phyloP scores from a whole-genome alignment of 2,797 vertebrate genomes.

The Phalanger gymnotis region DNA sequence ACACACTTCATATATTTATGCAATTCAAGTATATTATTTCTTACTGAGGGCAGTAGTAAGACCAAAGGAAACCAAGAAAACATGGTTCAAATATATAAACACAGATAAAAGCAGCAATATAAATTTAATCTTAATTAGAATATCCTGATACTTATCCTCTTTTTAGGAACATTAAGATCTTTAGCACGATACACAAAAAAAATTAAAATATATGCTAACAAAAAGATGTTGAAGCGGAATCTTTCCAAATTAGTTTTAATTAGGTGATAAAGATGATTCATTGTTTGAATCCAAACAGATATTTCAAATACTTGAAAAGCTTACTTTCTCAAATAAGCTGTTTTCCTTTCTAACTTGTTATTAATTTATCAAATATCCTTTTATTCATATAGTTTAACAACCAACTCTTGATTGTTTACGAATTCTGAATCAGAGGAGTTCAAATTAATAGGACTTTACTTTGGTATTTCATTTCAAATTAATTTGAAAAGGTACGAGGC shows the following conservation, averaged over 20 bases:
- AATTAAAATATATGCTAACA: background rate
- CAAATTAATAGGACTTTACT: background rate
- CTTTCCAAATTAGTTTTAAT: background rate
- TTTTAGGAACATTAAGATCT: background rate
- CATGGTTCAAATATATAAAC: background rate
- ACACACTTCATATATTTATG: background rate
- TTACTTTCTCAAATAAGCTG: background rate
- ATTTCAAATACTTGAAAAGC: background rate
- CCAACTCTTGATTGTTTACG: background rate
- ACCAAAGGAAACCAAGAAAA: background rate
- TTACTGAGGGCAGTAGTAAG: background rate
- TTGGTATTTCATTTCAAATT: background rate
- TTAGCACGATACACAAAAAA: background rate
- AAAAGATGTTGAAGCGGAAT: background rate
- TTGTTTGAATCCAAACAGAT: background rate
- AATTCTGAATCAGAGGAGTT: background rate
- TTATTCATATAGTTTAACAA: background rate
- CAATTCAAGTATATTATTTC: background rate
- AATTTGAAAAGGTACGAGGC: background rate
- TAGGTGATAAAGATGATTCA: background rate
- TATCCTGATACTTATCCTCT: background rate
- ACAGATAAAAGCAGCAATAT: background rate
- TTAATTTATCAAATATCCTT: background rate
- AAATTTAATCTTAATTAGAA: background rate
- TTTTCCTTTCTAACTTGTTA: background rate